These are phyloP conservation scores for cattle (Bos taurus) DNA, from an alignment of 2,113 vertebrate species.

Conservation along the genomic window ARS-UCD2.0 NC_037348.1:15412501-15413000, in stretches of 20 bases:
- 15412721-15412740: not conserved
- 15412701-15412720: not conserved
- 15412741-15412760: not conserved
- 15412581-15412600: accelerated
- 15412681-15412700: not conserved
- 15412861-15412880: not conserved
- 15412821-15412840: not conserved
- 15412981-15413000: not conserved
- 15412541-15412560: not conserved
- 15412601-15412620: not conserved
- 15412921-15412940: not conserved
- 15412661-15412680: accelerated
- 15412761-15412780: not conserved
- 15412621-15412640: not conserved
- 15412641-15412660: accelerated
- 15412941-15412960: not conserved
- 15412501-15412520: not conserved
- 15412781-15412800: not conserved
- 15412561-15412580: not conserved
- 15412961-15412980: not conserved
- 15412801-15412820: not conserved
- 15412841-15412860: not conserved
- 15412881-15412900: not conserved
- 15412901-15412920: not conserved
- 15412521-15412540: not conserved